A percentile compares a stretch with the other conserved stretches of the same genome.
phyloP scores from a whole-genome alignment of 2,888 invertebrate species.

The Mythimna pallens region DNA sequence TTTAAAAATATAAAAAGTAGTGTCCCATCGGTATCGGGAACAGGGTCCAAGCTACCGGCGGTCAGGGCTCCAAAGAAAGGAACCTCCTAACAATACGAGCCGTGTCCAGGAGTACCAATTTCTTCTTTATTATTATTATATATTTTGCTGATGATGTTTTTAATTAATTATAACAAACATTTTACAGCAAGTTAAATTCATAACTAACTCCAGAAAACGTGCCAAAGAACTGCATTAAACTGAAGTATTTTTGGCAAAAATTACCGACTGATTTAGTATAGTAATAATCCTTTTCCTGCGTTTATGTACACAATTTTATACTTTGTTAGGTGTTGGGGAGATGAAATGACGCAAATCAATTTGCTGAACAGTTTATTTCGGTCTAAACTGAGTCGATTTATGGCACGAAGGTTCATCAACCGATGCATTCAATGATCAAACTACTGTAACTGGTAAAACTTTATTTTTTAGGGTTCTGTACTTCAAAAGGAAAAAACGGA shows the following conservation, averaged over 20 bases:
- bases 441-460: background rate
- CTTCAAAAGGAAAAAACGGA: too few relatives aligned
- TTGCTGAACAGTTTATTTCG: background rate
- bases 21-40: too few relatives aligned
- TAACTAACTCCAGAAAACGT: background rate
- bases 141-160: too few relatives aligned
- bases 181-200: background rate
- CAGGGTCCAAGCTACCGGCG: too few relatives aligned
- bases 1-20: too few relatives aligned
- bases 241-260: constrained; percentile 17
- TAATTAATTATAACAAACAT: too few relatives aligned
- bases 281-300: constrained; percentile 25
- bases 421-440: background rate
- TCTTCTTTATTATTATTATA: too few relatives aligned
- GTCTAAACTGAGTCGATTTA: background rate
- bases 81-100: too few relatives aligned
- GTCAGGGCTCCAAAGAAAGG: too few relatives aligned
- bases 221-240: constrained; percentile 13
- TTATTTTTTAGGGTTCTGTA: too few relatives aligned
- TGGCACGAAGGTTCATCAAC: background rate
- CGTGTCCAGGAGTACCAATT: too few relatives aligned
- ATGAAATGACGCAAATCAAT: background rate
- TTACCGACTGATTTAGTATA: background rate
- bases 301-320: constrained; percentile 2
- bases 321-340: background rate